phyloP scores from a whole-genome alignment of 2,888 invertebrate species.

The Eurytoma californica region DNA sequence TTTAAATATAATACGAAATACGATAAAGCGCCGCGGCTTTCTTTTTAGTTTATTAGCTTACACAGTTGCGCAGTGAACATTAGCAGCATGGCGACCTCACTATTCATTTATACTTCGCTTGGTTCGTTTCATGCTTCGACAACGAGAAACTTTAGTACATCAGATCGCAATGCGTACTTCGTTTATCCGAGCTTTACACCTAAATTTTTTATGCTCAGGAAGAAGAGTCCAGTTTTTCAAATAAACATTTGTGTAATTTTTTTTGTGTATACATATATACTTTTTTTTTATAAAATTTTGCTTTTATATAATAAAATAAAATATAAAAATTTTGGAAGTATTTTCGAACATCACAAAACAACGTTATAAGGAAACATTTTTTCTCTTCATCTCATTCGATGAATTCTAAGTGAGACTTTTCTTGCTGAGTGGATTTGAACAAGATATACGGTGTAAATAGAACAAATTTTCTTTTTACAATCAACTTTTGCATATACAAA shows the following conservation, averaged over 20 bases:
- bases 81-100: slow-evolving; percentile 66
- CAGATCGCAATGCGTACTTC: slow-evolving; percentile 9
- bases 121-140: slow-evolving; percentile 15
- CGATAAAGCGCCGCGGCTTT: slow-evolving; percentile 36
- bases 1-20: slow-evolving; percentile 52
- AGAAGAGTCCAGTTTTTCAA: slow-evolving; percentile 48
- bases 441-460: slow-evolving; percentile 33
- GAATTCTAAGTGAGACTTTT: slow-evolving; percentile 14
- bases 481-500: slow-evolving; percentile 48
- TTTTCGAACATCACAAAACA: too few species aligned
- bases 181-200: slow-evolving; percentile 11
- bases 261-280: not conserved
- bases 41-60: slow-evolving; percentile 43
- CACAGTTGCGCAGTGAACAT: slow-evolving; percentile 43
- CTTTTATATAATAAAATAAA: not conserved
- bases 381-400: too few species aligned
- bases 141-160: slow-evolving; percentile 27
- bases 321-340: not conserved
- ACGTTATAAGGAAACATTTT: too few species aligned
- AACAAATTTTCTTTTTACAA: slow-evolving; percentile 40
- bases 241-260: not conserved
- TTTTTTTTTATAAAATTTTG: not conserved
- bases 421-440: slow-evolving; percentile 41
- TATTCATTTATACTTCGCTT: slow-evolving; percentile 36
- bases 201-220: slow-evolving; percentile 30